Evolutionary conservation across 2,113 vertebrate species (phyloP).

Genomic region (Actenoides lindsayi): DNA sequence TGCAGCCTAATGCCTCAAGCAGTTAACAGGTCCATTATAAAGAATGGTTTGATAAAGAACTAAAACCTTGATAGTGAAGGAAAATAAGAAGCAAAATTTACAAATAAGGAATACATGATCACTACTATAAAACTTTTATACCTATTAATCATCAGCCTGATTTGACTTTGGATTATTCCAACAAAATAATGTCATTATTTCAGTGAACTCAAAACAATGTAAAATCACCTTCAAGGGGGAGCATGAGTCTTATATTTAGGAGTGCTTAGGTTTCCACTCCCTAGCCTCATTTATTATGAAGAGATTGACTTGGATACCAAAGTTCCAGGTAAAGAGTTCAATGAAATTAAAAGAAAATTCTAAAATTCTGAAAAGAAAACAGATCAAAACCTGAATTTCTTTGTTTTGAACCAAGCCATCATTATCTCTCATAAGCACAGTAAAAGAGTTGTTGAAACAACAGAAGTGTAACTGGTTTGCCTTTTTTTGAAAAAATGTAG

Average conservation of each 20-base stretch:
- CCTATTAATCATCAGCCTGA: background rate
- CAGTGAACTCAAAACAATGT: background rate
- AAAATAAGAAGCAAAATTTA: background rate
- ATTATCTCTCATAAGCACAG: background rate
- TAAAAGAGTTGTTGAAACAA: background rate
- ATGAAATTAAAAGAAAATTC: background rate
- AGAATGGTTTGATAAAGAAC: background rate
- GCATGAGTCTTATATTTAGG: background rate
- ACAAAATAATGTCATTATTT: background rate
- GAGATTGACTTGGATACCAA: conserved; percentile 41
- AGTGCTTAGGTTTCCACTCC: background rate
- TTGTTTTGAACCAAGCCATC: background rate
- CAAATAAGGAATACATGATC: background rate
- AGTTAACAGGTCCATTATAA: background rate
- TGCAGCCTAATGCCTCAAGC: background rate
- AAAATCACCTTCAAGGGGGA: background rate
- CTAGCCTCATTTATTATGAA: conserved; percentile 14
- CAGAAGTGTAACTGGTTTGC: background rate
- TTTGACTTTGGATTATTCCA: background rate
- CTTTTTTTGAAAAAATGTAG: background rate
- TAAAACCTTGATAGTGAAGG: background rate
- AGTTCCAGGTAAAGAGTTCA: conserved; percentile 28
- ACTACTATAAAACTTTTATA: background rate
- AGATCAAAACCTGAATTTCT: background rate
- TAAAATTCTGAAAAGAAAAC: conserved; percentile 20